Conservation (phyloP, 2,113 vertebrate genomes). For the Melanostigma gelatinosum region DNA sequence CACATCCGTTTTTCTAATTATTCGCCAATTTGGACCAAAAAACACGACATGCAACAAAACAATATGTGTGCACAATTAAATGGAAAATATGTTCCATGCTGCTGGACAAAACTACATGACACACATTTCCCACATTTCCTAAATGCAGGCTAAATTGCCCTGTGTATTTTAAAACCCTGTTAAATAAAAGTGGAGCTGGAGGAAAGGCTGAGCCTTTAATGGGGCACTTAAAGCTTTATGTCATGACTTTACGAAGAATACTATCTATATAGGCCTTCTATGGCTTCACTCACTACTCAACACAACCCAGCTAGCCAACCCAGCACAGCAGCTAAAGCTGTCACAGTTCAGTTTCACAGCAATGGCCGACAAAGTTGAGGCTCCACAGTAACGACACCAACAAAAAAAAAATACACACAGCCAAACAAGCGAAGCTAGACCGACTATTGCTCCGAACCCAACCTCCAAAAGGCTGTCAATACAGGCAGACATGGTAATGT, state of each 20-base stretch:
- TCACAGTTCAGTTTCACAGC: constrained; percentile 33
- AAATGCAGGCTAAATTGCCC: too few relatives aligned
- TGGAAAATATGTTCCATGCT: background rate
- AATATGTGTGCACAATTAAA: background rate
- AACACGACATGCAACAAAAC: background rate
- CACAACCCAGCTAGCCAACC: background rate
- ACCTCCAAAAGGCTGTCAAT: background rate
- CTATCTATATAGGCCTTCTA: background rate
- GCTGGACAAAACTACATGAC: background rate
- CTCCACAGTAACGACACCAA: constrained; percentile 7
- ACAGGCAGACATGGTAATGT: background rate
- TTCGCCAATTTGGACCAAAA: background rate
- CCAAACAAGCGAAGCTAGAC: background rate
- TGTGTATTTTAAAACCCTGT: background rate
- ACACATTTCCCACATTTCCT: background rate
- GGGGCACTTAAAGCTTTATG: background rate
- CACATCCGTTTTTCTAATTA: background rate
- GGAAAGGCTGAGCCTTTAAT: background rate
- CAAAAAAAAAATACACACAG: background rate
- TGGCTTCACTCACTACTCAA: background rate
- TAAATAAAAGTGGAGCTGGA: background rate
- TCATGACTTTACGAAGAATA: constrained; percentile 40
- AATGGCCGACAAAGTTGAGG: constrained; percentile 57
- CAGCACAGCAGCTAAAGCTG: constrained; percentile 16
- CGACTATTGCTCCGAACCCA: too few relatives aligned